Conservation (phyloP, 2,113 vertebrate genomes). For the Alexandromys fortis region DNA sequence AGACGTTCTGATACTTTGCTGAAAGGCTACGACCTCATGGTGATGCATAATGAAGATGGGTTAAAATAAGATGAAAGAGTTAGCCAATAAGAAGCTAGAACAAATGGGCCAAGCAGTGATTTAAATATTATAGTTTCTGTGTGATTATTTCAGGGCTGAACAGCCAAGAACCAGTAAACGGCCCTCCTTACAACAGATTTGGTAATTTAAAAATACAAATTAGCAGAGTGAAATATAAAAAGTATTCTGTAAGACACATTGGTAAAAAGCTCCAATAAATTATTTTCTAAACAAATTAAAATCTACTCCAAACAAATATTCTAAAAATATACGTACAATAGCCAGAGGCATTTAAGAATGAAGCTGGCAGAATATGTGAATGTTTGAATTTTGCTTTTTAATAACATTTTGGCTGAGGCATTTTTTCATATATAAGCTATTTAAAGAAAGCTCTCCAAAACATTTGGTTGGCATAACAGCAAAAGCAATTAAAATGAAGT, state of each 20-base stretch:
- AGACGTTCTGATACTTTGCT: no score
- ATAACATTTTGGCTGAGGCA: not conserved
- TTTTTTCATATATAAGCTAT: not conserved
- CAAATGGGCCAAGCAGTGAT: no score
- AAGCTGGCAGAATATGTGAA: not conserved
- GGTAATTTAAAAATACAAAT: not conserved
- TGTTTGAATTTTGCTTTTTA: not conserved
- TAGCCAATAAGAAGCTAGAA: no score
- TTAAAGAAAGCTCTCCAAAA: constrained; percentile 28
- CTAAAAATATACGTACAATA: not conserved
- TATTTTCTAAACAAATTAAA: not conserved
- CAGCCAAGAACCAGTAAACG: no score
- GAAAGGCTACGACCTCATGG: no score
- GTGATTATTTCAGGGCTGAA: no score
- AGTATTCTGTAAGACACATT: not conserved
- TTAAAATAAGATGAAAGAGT: no score
- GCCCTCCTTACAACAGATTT: not conserved
- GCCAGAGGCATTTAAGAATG: not conserved
- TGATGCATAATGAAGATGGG: no score
- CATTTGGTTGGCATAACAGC: constrained; percentile 22
- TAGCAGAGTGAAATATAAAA: not conserved
- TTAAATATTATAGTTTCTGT: no score
- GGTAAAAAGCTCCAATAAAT: not conserved
- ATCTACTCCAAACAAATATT: not conserved
- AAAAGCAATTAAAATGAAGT: constrained; percentile 67